Evolutionary conservation across 2,888 invertebrate species (phyloP).

Genomic region (Perithous albicinctus): DNA sequence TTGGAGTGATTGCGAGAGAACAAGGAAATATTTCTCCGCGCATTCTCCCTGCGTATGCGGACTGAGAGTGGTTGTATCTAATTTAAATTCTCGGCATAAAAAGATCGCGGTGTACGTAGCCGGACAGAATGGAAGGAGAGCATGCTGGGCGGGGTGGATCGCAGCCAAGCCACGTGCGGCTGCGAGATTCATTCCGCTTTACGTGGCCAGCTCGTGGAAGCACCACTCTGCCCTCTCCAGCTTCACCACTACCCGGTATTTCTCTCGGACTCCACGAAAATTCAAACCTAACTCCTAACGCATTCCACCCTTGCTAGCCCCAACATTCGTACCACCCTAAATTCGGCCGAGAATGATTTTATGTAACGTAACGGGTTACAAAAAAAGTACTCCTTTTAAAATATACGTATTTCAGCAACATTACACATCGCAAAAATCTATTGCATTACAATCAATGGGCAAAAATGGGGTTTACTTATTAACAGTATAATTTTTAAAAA

Average conservation of each 20-base stretch:
- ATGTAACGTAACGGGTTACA: slow-evolving; percentile 17
- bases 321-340: slow-evolving; percentile 45
- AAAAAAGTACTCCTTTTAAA: no score
- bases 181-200: slow-evolving; percentile 83
- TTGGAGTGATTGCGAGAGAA: slow-evolving; percentile 72
- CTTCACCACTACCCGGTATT: slow-evolving; percentile 60
- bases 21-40: slow-evolving; percentile 72
- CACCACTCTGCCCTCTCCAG: slow-evolving; percentile 56
- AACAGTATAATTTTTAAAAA: no score
- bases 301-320: slow-evolving; percentile 60
- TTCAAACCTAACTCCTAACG: slow-evolving; percentile 57
- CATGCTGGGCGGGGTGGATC: slow-evolving; percentile 78
- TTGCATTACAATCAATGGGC: no score
- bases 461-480: no score
- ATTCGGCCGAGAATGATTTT: slow-evolving; percentile 51
- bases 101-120: slow-evolving; percentile 75
- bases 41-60: slow-evolving; percentile 67
- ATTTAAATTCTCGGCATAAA: slow-evolving; percentile 83
- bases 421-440: background rate
- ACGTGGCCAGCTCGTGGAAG: slow-evolving; percentile 78
- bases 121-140: slow-evolving; percentile 58
- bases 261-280: slow-evolving; percentile 67
- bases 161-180: slow-evolving; percentile 83
- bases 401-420: background rate
- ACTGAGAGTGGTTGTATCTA: slow-evolving; percentile 81